A percentile compares a stretch with the other conserved stretches of the same genome.
phyloP scores from a whole-genome alignment of 2,113 vertebrate species.

The Urocitellus parryii region DNA sequence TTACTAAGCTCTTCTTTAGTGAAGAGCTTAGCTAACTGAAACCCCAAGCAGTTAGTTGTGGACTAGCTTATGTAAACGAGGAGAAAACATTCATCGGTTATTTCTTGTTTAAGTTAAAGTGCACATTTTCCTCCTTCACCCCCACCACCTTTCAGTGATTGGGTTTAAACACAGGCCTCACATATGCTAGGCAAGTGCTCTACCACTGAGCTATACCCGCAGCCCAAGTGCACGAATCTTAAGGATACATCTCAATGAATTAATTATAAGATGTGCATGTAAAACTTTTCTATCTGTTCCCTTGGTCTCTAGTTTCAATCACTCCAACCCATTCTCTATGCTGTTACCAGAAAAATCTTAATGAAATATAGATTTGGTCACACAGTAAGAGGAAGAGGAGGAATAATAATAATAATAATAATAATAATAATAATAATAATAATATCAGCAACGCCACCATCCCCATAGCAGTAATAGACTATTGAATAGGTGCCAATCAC shows the following conservation, averaged over 20 bases:
- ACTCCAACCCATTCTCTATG: not conserved
- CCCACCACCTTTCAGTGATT: not conserved
- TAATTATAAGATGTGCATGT: not conserved
- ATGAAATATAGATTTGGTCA: slow-evolving; percentile 28
- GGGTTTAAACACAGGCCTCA: not conserved
- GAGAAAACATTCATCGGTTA: not conserved
- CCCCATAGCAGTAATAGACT: not conserved
- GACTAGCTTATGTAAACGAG: not conserved
- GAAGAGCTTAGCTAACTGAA: slow-evolving; percentile 2
- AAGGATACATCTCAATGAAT: not conserved
- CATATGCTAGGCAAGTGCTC: not conserved
- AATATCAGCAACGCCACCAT: not conserved
- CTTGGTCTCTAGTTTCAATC: not conserved
- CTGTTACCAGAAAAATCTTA: not conserved
- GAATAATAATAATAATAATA: not conserved
- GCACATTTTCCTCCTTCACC: not conserved
- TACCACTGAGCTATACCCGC: not conserved
- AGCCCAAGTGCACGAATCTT: not conserved
- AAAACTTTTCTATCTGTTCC: not conserved
- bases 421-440: slow-evolving; percentile 5
- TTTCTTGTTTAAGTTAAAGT: not conserved
- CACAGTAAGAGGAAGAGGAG: not conserved
- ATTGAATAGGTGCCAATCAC: not conserved
- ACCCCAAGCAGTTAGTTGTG: not conserved
- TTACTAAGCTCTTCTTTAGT: not conserved